Evolutionary conservation across 2,797 vertebrate species (phyloP).

Genomic region (Dermochelys coriacea): DNA sequence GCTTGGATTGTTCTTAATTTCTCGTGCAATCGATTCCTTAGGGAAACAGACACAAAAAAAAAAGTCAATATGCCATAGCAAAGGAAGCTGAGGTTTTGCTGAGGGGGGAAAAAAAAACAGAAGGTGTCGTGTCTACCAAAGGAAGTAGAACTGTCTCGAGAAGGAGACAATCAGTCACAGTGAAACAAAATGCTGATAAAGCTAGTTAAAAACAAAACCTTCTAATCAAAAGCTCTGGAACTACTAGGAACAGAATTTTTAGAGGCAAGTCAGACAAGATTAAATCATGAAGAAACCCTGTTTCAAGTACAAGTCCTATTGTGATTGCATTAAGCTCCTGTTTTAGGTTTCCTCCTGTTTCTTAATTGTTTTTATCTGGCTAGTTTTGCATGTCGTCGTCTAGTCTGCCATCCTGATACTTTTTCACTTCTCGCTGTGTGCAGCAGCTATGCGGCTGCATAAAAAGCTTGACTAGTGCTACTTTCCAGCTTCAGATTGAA

Average conservation of each 20-base stretch:
- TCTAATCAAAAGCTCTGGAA: background rate
- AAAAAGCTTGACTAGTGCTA: background rate
- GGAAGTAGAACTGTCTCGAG: background rate
- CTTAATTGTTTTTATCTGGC: background rate
- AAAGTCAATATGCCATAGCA: conserved; percentile 70
- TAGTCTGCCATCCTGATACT: background rate
- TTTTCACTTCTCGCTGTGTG: accelerated
- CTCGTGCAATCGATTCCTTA: conserved; percentile 51
- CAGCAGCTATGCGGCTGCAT: background rate
- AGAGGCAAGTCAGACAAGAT: background rate
- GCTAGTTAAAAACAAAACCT: background rate
- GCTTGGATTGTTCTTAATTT: conserved; percentile 76
- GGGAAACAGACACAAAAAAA: conserved; percentile 60
- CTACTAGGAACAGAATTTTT: background rate
- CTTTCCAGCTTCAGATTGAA: background rate
- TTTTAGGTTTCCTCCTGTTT: background rate
- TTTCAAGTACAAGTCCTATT: background rate
- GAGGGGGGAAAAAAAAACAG: too few relatives aligned
- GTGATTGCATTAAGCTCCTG: background rate
- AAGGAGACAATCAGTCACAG: background rate
- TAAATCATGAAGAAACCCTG: background rate
- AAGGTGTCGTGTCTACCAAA: background rate
- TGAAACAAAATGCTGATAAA: background rate
- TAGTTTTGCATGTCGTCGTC: background rate
- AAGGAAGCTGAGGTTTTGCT: conserved; percentile 51